Evolutionary conservation across 2,888 invertebrate genomes (phyloP).

Genomic region (Acleris emargana): DNA sequence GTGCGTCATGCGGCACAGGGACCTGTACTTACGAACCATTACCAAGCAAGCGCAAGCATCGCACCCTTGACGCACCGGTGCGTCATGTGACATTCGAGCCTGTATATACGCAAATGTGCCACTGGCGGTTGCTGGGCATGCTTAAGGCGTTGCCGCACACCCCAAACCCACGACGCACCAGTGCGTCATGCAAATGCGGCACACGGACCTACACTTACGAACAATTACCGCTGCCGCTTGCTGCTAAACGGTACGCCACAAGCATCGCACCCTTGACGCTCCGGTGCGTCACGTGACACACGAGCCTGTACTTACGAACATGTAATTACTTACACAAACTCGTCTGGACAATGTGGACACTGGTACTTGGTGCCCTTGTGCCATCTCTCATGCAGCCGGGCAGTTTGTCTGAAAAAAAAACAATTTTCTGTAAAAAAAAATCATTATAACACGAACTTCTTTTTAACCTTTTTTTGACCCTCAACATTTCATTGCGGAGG

Average conservation of each 20-base stretch:
- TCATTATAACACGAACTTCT: too few species aligned
- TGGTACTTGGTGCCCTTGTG: conserved; percentile 71
- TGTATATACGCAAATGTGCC: conserved; percentile 75
- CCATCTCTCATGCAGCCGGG: conserved; percentile 71
- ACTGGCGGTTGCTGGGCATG: conserved; percentile 69
- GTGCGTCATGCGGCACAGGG: too few species aligned
- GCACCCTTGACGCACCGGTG: conserved; percentile 75
- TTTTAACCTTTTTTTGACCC: too few species aligned
- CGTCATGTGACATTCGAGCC: conserved; percentile 41
- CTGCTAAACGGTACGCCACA: conserved; percentile 68
- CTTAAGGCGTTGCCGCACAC: conserved; percentile 72
- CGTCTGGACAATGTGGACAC: conserved; percentile 70
- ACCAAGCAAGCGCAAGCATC: conserved; percentile 64
- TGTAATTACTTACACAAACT: conserved; percentile 70
- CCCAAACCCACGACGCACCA: conserved; percentile 62
- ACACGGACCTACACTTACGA: conserved; percentile 45
- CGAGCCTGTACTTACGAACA: conserved; percentile 65
- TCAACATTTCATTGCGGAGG: too few species aligned
- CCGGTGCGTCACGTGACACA: conserved; percentile 58
- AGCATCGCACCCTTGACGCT: conserved; percentile 66
- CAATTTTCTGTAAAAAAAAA: too few species aligned
- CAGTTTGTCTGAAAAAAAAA: conserved; percentile 57
- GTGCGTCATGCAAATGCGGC: conserved; percentile 59
- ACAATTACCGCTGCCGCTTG: too few species aligned
- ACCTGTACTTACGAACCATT: too few species aligned